phyloP scores from a whole-genome alignment of 2,113 vertebrate species.

The Talpa occidentalis region DNA sequence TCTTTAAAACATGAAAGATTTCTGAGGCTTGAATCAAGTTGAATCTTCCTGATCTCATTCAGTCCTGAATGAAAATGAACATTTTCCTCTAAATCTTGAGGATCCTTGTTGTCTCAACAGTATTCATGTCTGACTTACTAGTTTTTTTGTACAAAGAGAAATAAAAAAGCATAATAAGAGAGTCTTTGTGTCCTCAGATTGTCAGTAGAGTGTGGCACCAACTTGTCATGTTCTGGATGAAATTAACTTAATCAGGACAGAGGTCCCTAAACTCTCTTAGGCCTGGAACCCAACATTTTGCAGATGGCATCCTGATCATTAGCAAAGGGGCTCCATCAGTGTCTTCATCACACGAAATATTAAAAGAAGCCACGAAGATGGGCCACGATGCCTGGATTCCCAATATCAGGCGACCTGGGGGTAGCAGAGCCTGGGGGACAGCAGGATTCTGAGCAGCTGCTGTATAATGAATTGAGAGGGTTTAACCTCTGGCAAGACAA shows the following conservation, averaged over 20 bases:
- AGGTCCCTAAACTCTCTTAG: not conserved
- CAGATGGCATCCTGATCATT: not conserved
- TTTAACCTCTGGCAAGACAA: not conserved
- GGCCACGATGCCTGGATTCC: not conserved
- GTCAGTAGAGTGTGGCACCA: not conserved
- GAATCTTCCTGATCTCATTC: not conserved
- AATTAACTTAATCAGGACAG: not conserved
- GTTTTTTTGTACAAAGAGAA: not conserved
- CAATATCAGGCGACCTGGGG: rapidly evolving
- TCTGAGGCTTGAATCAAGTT: not conserved
- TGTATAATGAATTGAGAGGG: not conserved
- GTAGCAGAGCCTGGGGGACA: not conserved
- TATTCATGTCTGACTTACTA: not conserved
- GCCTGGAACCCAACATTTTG: not conserved
- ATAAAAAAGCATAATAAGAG: not conserved
- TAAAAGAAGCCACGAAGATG: not conserved
- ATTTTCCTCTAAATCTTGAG: not conserved
- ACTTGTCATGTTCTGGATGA: not conserved
- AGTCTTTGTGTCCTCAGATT: not conserved
- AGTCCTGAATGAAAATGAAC: not conserved
- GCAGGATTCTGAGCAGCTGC: not conserved
- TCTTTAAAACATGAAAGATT: not conserved
- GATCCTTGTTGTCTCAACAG: not conserved
- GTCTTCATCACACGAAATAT: not conserved
- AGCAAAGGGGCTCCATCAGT: not conserved